Percentiles rank a stretch among this genome's conserved stretches.
Conservation (phyloP, 2,797 vertebrate genomes). For the Sardinella longiceps region DNA sequence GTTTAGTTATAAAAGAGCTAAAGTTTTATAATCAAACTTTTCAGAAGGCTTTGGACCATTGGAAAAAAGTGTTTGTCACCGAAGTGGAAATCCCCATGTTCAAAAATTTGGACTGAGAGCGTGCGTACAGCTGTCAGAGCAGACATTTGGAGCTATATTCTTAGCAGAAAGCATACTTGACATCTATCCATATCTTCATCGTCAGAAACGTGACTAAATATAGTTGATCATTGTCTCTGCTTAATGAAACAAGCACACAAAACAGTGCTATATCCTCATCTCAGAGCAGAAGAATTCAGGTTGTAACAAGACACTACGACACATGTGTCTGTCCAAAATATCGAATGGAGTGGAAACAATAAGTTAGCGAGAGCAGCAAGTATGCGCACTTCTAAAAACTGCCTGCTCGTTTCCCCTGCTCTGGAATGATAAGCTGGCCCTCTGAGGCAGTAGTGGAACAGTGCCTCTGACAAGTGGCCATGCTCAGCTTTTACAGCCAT, state of each 20-base stretch:
- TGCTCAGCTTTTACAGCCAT: background rate
- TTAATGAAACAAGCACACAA: background rate
- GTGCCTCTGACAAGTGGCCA: background rate
- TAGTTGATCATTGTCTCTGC: background rate
- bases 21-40: background rate
- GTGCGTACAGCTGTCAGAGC: background rate
- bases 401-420: slow-evolving; percentile 29
- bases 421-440: slow-evolving; percentile 30
- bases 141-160: background rate
- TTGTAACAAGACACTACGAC: slow-evolving; percentile 49
- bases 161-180: background rate
- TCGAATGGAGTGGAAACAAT: slow-evolving; percentile 54
- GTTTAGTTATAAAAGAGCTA: background rate
- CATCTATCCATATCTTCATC: background rate
- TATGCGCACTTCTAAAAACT: slow-evolving; percentile 24
- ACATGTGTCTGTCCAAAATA: slow-evolving; percentile 33
- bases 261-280: background rate
- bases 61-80: background rate
- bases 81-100: background rate
- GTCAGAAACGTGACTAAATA: background rate
- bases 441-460: background rate
- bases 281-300: slow-evolving; percentile 10
- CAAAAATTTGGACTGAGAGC: background rate
- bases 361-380: slow-evolving; percentile 41
- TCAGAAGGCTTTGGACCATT: background rate